Evolutionary conservation across 2,113 vertebrate species (phyloP).

Genomic region (Tor tambroides): DNA sequence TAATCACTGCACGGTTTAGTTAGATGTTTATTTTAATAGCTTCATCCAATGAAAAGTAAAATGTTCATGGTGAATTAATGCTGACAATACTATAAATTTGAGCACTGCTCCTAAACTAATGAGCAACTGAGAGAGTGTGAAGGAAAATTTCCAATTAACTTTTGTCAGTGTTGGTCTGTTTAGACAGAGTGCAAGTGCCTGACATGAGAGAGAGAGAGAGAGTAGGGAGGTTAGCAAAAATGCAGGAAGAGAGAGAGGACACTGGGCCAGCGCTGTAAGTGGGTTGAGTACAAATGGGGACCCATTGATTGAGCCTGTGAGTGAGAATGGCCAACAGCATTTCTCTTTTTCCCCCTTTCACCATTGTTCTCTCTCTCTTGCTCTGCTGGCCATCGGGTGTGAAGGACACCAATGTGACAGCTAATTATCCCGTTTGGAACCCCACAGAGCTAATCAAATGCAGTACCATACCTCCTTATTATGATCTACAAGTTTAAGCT

Average conservation of each 20-base stretch:
- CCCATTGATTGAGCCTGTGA: constrained; percentile 41
- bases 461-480: constrained; percentile 26
- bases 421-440: constrained; percentile 73
- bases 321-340: constrained; percentile 55
- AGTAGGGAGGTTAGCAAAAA: neutral
- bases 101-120: neutral
- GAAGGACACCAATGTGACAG: constrained; percentile 78
- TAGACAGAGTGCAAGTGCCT: no score
- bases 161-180: neutral
- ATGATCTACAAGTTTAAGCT: constrained; percentile 28
- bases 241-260: constrained; percentile 7
- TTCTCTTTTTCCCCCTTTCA: constrained; percentile 59
- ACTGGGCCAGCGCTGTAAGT: neutral
- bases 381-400: constrained; percentile 64
- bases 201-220: neutral
- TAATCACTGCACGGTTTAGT: neutral
- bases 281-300: constrained; percentile 22
- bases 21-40: constrained; percentile 9
- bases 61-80: neutral
- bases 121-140: neutral
- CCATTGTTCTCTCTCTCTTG: constrained; percentile 25
- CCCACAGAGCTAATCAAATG: constrained; percentile 30
- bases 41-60: neutral
- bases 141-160: neutral
- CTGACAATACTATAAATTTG: neutral